Conservation (phyloP, 2,113 vertebrate genomes). For the Emydura subglobosa region DNA sequence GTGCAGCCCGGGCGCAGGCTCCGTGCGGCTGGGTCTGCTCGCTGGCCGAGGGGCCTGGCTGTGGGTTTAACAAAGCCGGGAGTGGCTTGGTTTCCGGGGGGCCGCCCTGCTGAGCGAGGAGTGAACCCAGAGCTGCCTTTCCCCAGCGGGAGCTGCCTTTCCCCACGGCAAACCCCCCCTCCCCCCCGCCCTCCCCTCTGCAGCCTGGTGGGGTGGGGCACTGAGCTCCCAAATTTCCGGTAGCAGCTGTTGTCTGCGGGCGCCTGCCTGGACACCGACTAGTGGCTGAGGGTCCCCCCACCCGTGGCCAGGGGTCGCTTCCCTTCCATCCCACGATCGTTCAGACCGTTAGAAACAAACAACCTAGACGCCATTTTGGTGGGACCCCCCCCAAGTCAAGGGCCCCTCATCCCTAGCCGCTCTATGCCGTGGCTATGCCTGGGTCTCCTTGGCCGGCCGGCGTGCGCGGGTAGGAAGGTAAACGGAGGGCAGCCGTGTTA, state of each 20-base stretch:
- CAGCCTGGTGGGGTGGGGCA: background rate
- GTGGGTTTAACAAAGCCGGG: too few relatives aligned
- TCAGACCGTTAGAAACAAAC: background rate
- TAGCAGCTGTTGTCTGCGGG: background rate
- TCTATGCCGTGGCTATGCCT: background rate
- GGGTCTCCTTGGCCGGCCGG: background rate
- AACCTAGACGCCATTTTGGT: too few relatives aligned
- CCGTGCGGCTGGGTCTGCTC: background rate
- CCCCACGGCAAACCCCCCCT: background rate
- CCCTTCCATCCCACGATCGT: background rate
- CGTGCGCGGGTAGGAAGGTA: background rate
- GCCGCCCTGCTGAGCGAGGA: background rate
- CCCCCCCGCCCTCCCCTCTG: background rate
- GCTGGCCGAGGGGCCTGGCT: background rate
- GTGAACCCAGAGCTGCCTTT: background rate
- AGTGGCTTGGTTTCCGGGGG: background rate
- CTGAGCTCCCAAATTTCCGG: background rate
- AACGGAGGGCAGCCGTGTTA: too few relatives aligned
- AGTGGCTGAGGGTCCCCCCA: background rate
- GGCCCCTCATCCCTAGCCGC: background rate
- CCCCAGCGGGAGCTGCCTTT: too few relatives aligned
- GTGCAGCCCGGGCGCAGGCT: too few relatives aligned
- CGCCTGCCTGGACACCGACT: background rate
- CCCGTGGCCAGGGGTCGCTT: background rate
- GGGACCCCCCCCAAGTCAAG: too few relatives aligned